A percentile compares a stretch with the other conserved stretches of the same genome.
These are phyloP conservation scores for Tribolium madens DNA, from an alignment of 1,140 invertebrate species.

Conservation along the genomic window DNA sequence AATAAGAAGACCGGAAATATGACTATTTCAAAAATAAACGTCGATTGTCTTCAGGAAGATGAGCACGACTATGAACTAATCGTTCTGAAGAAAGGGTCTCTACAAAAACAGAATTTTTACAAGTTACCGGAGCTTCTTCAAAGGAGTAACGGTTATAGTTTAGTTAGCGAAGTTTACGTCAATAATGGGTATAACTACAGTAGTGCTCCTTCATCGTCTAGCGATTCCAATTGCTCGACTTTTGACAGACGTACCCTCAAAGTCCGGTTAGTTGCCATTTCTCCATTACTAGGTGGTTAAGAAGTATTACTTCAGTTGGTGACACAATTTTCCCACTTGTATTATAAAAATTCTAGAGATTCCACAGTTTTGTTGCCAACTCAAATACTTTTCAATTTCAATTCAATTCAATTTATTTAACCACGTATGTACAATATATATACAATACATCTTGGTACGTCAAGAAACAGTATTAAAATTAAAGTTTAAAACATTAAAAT, in stretches of 20 bases:
- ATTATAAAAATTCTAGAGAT: too few species aligned
- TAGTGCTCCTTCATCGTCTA: slow-evolving; percentile 72
- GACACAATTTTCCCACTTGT: too few species aligned
- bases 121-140: slow-evolving; percentile 69
- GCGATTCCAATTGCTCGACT: slow-evolving; percentile 73
- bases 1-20: slow-evolving; percentile 72
- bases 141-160: slow-evolving; percentile 71
- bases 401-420: too few species aligned
- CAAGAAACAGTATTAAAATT: too few species aligned
- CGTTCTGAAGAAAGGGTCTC: slow-evolving; percentile 67
- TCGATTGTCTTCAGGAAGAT: slow-evolving; percentile 59
- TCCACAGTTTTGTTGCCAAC: too few species aligned
- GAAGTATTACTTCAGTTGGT: neutral
- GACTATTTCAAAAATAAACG: slow-evolving; percentile 70
- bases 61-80: slow-evolving; percentile 68
- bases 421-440: too few species aligned
- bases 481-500: too few species aligned
- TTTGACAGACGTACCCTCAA: slow-evolving; percentile 69
- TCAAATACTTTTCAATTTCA: too few species aligned
- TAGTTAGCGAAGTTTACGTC: slow-evolving; percentile 83
- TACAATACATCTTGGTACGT: too few species aligned
- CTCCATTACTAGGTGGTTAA: neutral
- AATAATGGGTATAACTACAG: slow-evolving; percentile 80
- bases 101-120: slow-evolving; percentile 64
- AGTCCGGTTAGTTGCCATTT: slow-evolving; percentile 63